Conservation (phyloP, 2,797 vertebrate species). For the Peromyscus attwateri region DNA sequence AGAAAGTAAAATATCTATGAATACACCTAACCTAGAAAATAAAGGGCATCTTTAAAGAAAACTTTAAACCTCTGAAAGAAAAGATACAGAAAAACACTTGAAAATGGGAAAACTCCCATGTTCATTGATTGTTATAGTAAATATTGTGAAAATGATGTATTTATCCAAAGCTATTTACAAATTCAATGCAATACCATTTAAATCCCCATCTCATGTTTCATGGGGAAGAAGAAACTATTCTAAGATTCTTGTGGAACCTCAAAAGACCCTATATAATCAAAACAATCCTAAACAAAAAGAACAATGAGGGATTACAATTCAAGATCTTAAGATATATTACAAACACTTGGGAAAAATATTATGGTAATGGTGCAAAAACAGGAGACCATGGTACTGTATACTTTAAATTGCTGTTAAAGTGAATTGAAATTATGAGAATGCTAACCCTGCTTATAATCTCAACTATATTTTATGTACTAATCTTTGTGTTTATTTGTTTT, state of each 20-base stretch:
- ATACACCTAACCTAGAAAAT: background rate
- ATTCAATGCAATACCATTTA: background rate
- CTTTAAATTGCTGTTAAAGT: background rate
- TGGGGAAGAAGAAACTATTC: background rate
- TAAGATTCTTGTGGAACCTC: background rate
- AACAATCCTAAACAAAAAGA: background rate
- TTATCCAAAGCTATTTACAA: background rate
- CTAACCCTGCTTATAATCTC: background rate
- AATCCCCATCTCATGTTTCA: background rate
- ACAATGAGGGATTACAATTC: background rate
- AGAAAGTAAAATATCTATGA: too few relatives aligned
- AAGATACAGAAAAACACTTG: background rate
- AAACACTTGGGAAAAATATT: background rate
- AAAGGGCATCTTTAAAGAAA: background rate
- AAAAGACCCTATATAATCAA: background rate
- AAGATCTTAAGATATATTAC: background rate
- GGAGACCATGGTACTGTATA: background rate
- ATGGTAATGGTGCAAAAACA: background rate
- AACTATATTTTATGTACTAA: background rate
- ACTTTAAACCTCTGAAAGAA: background rate
- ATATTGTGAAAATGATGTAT: background rate
- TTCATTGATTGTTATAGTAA: background rate
- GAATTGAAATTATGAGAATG: background rate
- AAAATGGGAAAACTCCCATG: background rate
- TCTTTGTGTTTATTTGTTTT: background rate